A percentile compares a stretch with the other conserved stretches of the same genome.
Evolutionary conservation across 2,113 vertebrate species (phyloP).

Genomic region (Menura novaehollandiae): DNA sequence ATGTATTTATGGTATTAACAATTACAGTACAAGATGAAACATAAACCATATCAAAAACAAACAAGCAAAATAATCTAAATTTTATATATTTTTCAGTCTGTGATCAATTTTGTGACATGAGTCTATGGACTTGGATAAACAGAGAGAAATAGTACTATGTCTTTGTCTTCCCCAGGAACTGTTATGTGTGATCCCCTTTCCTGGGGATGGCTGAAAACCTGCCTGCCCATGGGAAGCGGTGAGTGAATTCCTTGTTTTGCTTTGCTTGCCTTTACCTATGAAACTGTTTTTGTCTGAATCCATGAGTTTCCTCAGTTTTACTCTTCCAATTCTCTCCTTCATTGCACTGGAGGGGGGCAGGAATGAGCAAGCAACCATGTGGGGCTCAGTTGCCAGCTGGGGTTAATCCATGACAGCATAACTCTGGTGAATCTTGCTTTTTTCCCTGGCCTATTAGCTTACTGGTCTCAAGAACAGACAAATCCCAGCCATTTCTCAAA

Average conservation of each 20-base stretch:
- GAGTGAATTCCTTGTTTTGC: not conserved
- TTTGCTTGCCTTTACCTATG: not conserved
- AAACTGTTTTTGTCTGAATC: not conserved
- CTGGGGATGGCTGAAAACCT: not conserved
- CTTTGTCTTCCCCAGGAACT: not conserved
- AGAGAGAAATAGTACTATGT: not conserved
- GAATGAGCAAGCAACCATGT: rapidly evolving
- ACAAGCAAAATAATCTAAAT: not conserved
- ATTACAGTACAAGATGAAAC: not conserved
- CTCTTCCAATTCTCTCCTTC: not conserved
- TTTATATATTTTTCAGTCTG: not conserved
- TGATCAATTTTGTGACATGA: not conserved
- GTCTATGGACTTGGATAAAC: not conserved
- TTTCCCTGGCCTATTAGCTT: not conserved
- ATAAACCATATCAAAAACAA: not conserved
- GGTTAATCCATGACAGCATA: not conserved
- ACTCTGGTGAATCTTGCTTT: not conserved
- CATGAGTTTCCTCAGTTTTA: not conserved
- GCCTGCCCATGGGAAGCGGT: not conserved
- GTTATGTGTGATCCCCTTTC: rapidly evolving
- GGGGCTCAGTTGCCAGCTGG: not conserved
- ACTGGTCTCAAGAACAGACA: not conserved
- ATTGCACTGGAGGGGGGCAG: rapidly evolving
- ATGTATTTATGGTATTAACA: not conserved
- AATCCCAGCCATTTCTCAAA: not conserved